phyloP scores from a whole-genome alignment of 2,888 invertebrate species.

The Trichacis sp. region DNA sequence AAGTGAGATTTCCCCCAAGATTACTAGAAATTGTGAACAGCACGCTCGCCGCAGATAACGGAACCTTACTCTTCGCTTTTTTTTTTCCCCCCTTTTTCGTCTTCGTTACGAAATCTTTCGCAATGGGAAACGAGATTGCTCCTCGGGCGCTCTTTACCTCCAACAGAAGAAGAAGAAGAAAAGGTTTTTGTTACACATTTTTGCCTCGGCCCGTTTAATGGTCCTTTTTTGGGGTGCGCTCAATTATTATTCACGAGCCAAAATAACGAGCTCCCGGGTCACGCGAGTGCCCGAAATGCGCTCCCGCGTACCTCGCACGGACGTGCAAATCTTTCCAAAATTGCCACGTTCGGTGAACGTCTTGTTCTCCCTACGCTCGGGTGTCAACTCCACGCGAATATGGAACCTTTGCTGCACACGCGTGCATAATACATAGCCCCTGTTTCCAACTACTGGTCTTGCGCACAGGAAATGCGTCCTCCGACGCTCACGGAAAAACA shows the following conservation, averaged over 20 bases:
- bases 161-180: too few relatives aligned
- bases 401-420: slow-evolving; percentile 10
- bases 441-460: slow-evolving; percentile 12
- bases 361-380: not conserved
- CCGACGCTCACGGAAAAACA: slow-evolving; percentile 5
- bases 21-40: slow-evolving; percentile 44
- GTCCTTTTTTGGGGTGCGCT: slow-evolving; percentile 25
- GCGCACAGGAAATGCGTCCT: slow-evolving; percentile 15
- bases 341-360: slow-evolving; percentile 15
- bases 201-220: too few relatives aligned
- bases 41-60: slow-evolving; percentile 32
- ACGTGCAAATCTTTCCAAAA: slow-evolving; percentile 50
- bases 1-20: slow-evolving; percentile 40
- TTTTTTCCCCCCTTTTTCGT: slow-evolving; percentile 33
- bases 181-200: too few relatives aligned
- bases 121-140: slow-evolving; percentile 25
- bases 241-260: slow-evolving; percentile 38
- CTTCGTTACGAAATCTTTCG: slow-evolving; percentile 30
- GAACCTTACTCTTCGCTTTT: slow-evolving; percentile 29
- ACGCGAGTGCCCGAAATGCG: slow-evolving; percentile 19
- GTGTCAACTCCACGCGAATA: slow-evolving; percentile 17
- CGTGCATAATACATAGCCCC: slow-evolving; percentile 20
- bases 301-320: too few relatives aligned
- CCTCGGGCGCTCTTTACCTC: too few relatives aligned
- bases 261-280: slow-evolving; percentile 31